Evolutionary conservation across 30 jellyfish, hydroid and myxozoan genomes (phyloP).

Genomic region (Morbakka virulenta): DNA sequence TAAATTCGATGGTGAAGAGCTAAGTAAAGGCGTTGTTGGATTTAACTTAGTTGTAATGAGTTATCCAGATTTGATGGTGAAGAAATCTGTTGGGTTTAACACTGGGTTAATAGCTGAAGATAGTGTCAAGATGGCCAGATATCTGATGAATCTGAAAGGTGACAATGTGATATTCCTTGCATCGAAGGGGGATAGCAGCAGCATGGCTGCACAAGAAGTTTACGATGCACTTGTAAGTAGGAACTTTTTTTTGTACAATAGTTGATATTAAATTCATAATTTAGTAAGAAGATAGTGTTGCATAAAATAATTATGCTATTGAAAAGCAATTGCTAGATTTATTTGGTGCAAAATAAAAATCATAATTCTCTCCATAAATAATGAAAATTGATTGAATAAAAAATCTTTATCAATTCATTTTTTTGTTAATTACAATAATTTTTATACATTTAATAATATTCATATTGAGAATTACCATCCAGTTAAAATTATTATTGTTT

Average conservation of each 20-base stretch:
- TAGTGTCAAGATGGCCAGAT: slow-evolving; percentile 68
- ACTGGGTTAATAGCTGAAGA: slow-evolving; percentile 66
- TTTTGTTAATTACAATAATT: no score
- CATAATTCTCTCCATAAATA: no score
- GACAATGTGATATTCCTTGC: slow-evolving; percentile 63
- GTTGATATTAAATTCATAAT: background rate
- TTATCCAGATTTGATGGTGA: slow-evolving; percentile 72
- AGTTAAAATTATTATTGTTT: no score
- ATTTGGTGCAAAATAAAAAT: no score
- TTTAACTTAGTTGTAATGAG: slow-evolving; percentile 81
- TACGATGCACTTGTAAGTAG: slow-evolving; percentile 84
- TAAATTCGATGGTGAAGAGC: slow-evolving; percentile 76
- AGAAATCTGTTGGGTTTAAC: slow-evolving; percentile 44
- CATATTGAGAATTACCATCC: no score
- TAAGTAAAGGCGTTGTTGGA: slow-evolving; percentile 79
- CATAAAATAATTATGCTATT: no score
- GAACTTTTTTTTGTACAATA: no score
- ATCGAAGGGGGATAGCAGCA: slow-evolving; percentile 81
- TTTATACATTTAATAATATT: no score
- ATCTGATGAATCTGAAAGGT: slow-evolving; percentile 56
- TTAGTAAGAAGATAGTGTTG: no score
- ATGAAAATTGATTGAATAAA: no score
- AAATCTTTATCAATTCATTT: no score
- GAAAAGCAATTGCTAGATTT: no score
- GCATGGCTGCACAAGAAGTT: slow-evolving; percentile 72